A percentile compares a stretch with the other conserved stretches of the same genome.
These are phyloP conservation scores for Alentia gelatinosa DNA, from an alignment of 2,888 invertebrate species.

Conservation along the genomic window DNA sequence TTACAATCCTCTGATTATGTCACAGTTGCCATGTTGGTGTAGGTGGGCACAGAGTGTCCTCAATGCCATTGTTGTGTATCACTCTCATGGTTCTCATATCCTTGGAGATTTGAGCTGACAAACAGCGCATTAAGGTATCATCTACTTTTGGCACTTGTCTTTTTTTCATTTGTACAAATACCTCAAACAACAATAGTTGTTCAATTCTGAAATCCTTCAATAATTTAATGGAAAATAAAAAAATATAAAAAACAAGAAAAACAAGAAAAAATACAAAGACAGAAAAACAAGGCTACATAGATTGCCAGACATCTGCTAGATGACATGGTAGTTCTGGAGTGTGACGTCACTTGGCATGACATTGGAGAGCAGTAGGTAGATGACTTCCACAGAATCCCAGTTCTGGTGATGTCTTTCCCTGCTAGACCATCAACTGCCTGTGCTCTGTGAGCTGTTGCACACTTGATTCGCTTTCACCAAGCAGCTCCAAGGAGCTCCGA, in stretches of 20 bases:
- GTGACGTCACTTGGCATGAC: background rate
- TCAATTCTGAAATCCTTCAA: background rate
- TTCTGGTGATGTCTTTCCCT: background rate
- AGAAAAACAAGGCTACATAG: background rate
- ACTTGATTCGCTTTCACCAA: too few species aligned
- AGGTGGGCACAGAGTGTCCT: background rate
- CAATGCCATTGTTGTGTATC: background rate
- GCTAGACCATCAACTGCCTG: background rate
- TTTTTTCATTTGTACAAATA: background rate
- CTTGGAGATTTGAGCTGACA: background rate
- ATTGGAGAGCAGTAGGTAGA: background rate
- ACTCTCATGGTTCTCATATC: background rate
- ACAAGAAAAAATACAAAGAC: background rate
- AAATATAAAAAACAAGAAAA: background rate
- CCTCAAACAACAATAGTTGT: background rate
- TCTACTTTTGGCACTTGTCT: background rate
- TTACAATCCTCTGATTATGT: background rate
- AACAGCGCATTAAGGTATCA: background rate
- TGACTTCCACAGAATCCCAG: background rate
- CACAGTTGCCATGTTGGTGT: background rate
- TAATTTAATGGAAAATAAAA: background rate
- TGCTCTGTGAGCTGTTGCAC: background rate
- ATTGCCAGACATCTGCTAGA: background rate
- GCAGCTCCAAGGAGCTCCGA: too few species aligned
- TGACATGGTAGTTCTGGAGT: constrained; percentile 4